Conservation (phyloP, 2,113 vertebrate species). For the Cinclus mexicanus region DNA sequence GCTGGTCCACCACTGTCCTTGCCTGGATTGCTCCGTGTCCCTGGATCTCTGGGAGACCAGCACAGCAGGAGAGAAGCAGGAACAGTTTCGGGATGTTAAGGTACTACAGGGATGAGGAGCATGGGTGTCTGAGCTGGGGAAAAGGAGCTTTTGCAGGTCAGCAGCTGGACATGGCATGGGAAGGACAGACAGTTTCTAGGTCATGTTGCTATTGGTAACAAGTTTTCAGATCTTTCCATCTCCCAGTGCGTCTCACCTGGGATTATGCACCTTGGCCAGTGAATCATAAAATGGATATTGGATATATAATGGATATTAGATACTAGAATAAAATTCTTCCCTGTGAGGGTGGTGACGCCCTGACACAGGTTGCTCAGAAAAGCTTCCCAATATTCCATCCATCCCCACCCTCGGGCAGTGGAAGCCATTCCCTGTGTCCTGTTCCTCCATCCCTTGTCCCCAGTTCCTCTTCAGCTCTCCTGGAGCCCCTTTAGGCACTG, state of each 20-base stretch:
- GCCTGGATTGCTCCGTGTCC: neutral
- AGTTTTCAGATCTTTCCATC: neutral
- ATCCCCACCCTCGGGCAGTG: neutral
- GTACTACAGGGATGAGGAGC: neutral
- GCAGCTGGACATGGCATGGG: fast-evolving
- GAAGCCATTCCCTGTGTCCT: neutral
- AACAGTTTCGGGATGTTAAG: neutral
- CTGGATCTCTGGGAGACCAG: neutral
- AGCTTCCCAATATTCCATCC: neutral
- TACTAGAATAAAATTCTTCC: neutral
- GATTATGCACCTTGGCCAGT: fast-evolving
- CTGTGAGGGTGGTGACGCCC: neutral
- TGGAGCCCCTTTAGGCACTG: neutral
- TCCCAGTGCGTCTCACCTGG: neutral
- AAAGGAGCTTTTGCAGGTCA: neutral
- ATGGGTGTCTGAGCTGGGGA: neutral
- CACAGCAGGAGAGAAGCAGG: neutral
- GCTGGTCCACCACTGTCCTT: neutral
- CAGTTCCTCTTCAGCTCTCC: neutral
- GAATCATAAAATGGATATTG: neutral
- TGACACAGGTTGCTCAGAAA: neutral
- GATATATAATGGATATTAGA: neutral
- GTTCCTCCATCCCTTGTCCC: neutral
- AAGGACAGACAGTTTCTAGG: fast-evolving
- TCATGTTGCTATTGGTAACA: fast-evolving